Conservation (phyloP, 2,797 vertebrate species). For the Danio kyathit region DNA sequence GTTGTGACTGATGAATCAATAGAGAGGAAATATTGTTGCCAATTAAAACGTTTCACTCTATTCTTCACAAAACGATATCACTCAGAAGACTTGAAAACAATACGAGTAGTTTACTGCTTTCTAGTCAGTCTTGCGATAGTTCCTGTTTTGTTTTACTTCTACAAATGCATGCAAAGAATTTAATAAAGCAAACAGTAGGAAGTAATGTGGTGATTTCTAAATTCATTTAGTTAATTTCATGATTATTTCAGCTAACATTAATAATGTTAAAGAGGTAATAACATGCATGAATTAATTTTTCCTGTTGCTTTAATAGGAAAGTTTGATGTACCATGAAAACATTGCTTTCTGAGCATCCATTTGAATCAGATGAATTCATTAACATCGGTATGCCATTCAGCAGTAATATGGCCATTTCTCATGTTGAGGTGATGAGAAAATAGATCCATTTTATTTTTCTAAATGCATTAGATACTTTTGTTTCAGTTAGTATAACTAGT, state of each 20-base stretch:
- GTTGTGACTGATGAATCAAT: too few species aligned
- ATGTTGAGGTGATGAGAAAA: neutral
- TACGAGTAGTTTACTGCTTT: too few species aligned
- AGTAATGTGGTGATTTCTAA: neutral
- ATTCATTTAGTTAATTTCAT: neutral
- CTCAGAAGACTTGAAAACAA: too few species aligned
- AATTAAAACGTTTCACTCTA: too few species aligned
- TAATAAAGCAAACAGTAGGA: too few species aligned
- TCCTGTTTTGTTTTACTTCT: too few species aligned
- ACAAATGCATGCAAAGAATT: too few species aligned
- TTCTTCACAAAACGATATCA: too few species aligned
- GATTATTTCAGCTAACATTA: neutral
- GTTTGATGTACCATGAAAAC: neutral
- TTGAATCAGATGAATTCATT: too few species aligned
- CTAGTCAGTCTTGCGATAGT: too few species aligned
- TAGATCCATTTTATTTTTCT: neutral
- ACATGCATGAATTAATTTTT: neutral
- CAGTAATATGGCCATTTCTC: neutral
- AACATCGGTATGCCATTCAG: neutral
- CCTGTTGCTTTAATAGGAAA: neutral
- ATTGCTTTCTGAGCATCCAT: constrained; percentile 8
- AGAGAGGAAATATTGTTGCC: too few species aligned
- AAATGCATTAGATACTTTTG: neutral
- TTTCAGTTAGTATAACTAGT: neutral
- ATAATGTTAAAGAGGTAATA: neutral